Conservation (phyloP, 2,113 vertebrate species). For the Albula glossodonta region DNA sequence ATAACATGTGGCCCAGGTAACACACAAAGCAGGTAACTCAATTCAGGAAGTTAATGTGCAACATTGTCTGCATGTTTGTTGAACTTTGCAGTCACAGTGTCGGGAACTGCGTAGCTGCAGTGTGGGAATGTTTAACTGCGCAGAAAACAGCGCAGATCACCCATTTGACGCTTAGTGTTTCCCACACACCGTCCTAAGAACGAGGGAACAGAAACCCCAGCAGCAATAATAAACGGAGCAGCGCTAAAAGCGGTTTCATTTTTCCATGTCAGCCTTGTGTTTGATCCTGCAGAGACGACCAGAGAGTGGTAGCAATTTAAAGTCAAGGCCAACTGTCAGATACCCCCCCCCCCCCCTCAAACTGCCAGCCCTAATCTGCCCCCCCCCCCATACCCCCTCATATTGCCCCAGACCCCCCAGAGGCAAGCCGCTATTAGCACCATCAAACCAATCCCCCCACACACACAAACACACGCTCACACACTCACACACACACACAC, state of each 20-base stretch:
- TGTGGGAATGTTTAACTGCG: no score
- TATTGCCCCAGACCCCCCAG: not conserved
- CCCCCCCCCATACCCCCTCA: conserved; percentile 3
- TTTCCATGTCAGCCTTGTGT: conserved; percentile 49
- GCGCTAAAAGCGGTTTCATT: conserved; percentile 38
- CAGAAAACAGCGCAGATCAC: no score
- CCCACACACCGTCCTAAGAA: conserved; percentile 46
- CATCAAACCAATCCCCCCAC: not conserved
- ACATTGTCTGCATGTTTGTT: no score
- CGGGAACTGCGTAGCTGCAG: no score
- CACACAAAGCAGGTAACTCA: no score
- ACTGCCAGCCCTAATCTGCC: conserved; percentile 27
- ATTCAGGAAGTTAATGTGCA: no score
- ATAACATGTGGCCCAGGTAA: no score
- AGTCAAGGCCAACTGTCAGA: conserved; percentile 54
- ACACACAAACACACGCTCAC: no score
- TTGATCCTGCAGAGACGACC: conserved; percentile 44
- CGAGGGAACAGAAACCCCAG: conserved; percentile 27
- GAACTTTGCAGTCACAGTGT: no score
- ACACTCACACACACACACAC: conserved; percentile 8
- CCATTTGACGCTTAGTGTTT: conserved; percentile 51
- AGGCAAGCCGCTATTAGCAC: not conserved
- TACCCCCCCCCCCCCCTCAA: conserved; percentile 30
- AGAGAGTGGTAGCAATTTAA: conserved; percentile 58
- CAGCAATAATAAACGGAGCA: conserved; percentile 33